Conservation (phyloP, 2,113 vertebrate species). For the Lutjanus erythropterus region DNA sequence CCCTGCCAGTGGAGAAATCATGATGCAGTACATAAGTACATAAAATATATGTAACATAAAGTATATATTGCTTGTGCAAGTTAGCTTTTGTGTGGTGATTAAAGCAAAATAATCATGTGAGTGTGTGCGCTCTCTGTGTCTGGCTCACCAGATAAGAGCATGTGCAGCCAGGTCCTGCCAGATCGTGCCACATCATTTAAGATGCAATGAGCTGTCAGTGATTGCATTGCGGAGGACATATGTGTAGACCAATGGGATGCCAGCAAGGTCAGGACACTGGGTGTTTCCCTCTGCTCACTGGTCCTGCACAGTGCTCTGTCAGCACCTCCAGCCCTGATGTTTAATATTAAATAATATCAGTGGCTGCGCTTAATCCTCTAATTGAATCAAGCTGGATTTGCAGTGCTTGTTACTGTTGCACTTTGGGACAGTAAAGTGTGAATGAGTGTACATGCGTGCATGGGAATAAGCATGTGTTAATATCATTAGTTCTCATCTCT, state of each 20-base stretch:
- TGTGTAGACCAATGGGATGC: constrained; percentile 50
- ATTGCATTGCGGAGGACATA: constrained; percentile 67
- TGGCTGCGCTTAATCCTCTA: constrained; percentile 53
- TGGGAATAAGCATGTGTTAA: constrained; percentile 44
- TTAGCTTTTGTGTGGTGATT: constrained; percentile 18
- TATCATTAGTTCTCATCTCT: constrained; percentile 65
- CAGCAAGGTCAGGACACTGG: constrained; percentile 43
- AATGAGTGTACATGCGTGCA: constrained; percentile 16
- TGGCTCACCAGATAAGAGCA: constrained; percentile 53
- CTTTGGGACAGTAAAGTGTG: constrained; percentile 38
- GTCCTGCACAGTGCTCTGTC: constrained; percentile 37
- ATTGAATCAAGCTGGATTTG: constrained; percentile 63
- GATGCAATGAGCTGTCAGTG: constrained; percentile 71
- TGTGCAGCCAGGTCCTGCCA: constrained; percentile 50
- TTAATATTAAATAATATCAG: constrained; percentile 51
- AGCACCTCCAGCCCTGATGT: constrained; percentile 49
- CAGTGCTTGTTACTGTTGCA: constrained; percentile 34
- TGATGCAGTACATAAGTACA: too few species aligned
- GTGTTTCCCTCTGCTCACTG: constrained; percentile 31
- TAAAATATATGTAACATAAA: too few species aligned
- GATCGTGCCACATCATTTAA: constrained; percentile 71
- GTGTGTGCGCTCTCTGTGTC: constrained; percentile 3
- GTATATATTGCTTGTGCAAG: not conserved
- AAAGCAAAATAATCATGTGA: constrained; percentile 4
- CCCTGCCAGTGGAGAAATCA: too few species aligned